These are phyloP conservation scores for Mastomys coucha DNA, from an alignment of 2,113 vertebrate species.

Conservation along the genomic window DNA sequence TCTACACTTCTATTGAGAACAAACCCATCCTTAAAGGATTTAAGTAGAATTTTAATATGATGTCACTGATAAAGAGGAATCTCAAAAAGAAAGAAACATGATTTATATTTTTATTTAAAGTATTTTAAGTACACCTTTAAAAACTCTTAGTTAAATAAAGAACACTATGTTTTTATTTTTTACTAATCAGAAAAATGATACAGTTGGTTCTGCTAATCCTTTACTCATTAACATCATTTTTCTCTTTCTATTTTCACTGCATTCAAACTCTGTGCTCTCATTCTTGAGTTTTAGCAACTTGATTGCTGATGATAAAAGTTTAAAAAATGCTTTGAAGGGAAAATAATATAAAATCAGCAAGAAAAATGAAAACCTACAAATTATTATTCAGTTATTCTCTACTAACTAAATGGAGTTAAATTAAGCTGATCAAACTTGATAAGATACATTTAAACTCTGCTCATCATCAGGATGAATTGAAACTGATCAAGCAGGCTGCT, in stretches of 20 bases:
- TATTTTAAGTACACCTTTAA: neutral
- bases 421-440: neutral
- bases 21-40: neutral
- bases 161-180: neutral
- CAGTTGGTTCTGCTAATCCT: neutral
- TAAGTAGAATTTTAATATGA: neutral
- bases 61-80: neutral
- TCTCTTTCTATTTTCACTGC: neutral
- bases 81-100: neutral
- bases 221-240: neutral
- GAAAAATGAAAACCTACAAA: neutral
- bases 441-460: neutral
- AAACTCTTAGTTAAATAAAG: neutral
- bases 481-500: neutral
- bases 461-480: neutral
- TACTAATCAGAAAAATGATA: neutral
- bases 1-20: neutral
- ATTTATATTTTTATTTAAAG: slow-evolving; percentile 14
- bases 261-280: neutral
- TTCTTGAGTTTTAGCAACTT: neutral
- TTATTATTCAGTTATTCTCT: neutral
- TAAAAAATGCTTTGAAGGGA: neutral
- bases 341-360: slow-evolving; percentile 47
- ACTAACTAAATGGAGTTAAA: neutral
- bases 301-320: neutral